Evolutionary conservation across 2,888 invertebrate species (phyloP).

Genomic region (Caenorhabditis imperialis): DNA sequence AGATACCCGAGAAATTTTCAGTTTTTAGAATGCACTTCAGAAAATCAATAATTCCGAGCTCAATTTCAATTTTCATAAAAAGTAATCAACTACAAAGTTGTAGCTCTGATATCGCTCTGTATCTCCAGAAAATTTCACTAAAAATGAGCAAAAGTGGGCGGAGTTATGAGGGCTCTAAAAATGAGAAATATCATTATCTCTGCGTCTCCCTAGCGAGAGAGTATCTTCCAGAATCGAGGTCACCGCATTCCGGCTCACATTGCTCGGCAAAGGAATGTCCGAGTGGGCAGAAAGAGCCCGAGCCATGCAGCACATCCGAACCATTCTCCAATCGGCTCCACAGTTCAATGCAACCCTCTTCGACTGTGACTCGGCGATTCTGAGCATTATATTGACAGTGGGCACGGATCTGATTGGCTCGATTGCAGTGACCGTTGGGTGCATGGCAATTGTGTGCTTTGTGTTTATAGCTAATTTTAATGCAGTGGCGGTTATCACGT

Average conservation of each 20-base stretch:
- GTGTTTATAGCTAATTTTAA: conserved; percentile 72
- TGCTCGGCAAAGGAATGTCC: conserved; percentile 73
- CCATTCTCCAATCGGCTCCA: conserved; percentile 53
- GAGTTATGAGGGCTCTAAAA: too few species aligned
- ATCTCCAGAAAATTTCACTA: too few species aligned
- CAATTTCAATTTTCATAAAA: too few species aligned
- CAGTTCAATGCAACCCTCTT: conserved; percentile 75
- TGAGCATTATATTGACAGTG: conserved; percentile 70
- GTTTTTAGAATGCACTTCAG: too few species aligned
- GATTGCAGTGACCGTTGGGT: conserved; percentile 73
- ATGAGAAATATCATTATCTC: too few species aligned
- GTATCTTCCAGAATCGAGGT: conserved; percentile 36
- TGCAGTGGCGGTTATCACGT: conserved; percentile 72
- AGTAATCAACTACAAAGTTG: too few species aligned
- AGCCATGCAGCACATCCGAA: conserved; percentile 56
- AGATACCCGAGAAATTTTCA: too few species aligned
- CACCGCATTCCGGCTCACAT: conserved; percentile 70
- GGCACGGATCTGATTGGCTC: conserved; percentile 66
- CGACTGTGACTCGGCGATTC: conserved; percentile 74
- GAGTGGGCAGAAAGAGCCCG: conserved; percentile 75
- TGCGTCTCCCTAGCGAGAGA: too few species aligned
- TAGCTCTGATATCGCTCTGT: too few species aligned
- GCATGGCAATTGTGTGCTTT: conserved; percentile 75
- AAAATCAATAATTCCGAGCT: too few species aligned
- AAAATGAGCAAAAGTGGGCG: too few species aligned